These are phyloP conservation scores for Drosophila nigrodunni DNA, from an alignment of 1,140 invertebrate genomes.

Conservation along the genomic window DNA sequence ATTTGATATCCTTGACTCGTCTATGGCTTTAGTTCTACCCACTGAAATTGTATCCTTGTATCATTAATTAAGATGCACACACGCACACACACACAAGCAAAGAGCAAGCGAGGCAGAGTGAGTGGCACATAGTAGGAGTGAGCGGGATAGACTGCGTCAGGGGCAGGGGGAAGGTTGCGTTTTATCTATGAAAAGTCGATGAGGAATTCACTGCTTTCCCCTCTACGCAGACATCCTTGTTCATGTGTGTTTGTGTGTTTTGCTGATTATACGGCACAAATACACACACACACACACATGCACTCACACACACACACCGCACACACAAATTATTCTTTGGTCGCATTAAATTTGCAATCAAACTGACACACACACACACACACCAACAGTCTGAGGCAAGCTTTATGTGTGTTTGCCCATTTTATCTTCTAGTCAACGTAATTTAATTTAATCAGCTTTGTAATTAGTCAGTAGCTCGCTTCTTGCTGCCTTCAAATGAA, in stretches of 20 bases:
- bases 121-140: background rate
- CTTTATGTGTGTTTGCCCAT: background rate
- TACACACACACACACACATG: slow-evolving; percentile 8
- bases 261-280: slow-evolving; percentile 20
- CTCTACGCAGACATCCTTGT: slow-evolving; percentile 6
- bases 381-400: background rate
- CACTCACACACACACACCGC: slow-evolving; percentile 10
- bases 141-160: background rate
- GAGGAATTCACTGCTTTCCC: slow-evolving; percentile 4
- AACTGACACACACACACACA: slow-evolving; percentile 26
- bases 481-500: slow-evolving; percentile 4
- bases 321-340: slow-evolving; percentile 30
- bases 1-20: slow-evolving; percentile 40
- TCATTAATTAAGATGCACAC: slow-evolving; percentile 58
- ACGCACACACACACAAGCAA: background rate
- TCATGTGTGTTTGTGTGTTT: background rate
- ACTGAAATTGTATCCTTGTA: slow-evolving; percentile 44
- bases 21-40: slow-evolving; percentile 10
- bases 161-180: slow-evolving; percentile 26
- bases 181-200: slow-evolving; percentile 43
- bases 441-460: slow-evolving; percentile 51
- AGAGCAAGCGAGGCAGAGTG: background rate
- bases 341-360: slow-evolving; percentile 44
- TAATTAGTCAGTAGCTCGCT: slow-evolving; percentile 39
- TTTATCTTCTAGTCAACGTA: slow-evolving; percentile 28